These are phyloP conservation scores for Frankliniella fusca DNA, from an alignment of 2,888 invertebrate genomes.

Conservation along the genomic window DNA sequence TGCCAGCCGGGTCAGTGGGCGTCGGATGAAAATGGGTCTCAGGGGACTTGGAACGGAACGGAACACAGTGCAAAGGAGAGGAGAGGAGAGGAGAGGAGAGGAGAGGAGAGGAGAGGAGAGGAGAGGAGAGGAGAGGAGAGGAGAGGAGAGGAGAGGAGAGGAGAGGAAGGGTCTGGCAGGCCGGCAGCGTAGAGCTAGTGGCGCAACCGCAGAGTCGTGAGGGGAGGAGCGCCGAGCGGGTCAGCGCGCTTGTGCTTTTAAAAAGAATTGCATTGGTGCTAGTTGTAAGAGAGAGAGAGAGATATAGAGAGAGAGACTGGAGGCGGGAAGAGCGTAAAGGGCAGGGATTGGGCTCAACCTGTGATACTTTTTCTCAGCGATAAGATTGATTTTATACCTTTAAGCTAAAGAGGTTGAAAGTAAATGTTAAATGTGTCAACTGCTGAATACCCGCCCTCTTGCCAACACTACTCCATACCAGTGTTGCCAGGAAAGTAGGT, in stretches of 20 bases:
- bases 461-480: not conserved
- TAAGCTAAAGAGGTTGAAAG: too few species aligned
- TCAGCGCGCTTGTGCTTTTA: not conserved
- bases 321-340: too few species aligned
- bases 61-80: not conserved
- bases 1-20: not conserved
- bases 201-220: not conserved
- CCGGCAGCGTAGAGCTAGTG: not conserved
- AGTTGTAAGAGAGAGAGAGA: too few species aligned
- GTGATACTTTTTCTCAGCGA: too few species aligned
- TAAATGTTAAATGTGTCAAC: not conserved
- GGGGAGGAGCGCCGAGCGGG: not conserved
- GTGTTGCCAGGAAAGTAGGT: not conserved
- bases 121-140: not conserved
- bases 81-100: not conserved
- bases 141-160: not conserved
- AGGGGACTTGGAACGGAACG: not conserved
- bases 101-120: not conserved
- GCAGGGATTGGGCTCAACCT: not conserved
- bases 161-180: not conserved
- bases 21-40: not conserved
- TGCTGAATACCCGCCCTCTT: not conserved
- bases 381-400: too few species aligned
- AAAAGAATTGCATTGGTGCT: too few species aligned
- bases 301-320: too few species aligned